Evolutionary conservation across 2,113 vertebrate genomes (phyloP), one percentile per base, ranked within the genome.

Genomic region (Varanus komodoensis): DNA sequence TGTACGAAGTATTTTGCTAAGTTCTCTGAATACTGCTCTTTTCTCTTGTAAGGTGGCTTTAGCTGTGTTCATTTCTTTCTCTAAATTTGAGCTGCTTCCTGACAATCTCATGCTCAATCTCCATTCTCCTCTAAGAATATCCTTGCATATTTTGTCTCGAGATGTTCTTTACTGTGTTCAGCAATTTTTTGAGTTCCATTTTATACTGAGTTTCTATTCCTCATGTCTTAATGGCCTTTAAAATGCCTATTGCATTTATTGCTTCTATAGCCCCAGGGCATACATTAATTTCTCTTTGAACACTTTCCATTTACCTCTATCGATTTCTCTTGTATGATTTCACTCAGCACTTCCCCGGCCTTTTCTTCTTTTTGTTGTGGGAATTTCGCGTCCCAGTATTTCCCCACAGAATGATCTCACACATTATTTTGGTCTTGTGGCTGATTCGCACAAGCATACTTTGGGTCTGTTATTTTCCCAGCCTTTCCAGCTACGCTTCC

Each of bases 231-330:
- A 92, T 84, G 67, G 90, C 34, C 80, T 81, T 75, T 79, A 32
- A 82, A 93, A 86, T 77, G 90, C 87, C 79, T 82, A 81, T 25
- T 9, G 82, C 86, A 81, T 61, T 89, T 92, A 84, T 91, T 88
- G 88, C 86, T 93, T 87, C 91, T 82, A 64, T 1, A 91, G 90
- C 94, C 95, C 93, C 93, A 17, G 0, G 94, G 92, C 89, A 84
- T 73, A 73, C 77, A 89, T 92, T 95, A 93, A 94, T 96, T 96
- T 93, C 87, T 95, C 89, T 91, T 68, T 48, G 90, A 96, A 95
- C 73, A 50, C 68, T 88, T 93, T 89, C 92, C 75, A 92, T 94
- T 92, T 96, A 95, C 94, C 91, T 87, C 89, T 94, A 91, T 95
- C 93, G 91, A 96, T 96, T 93, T 89, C 25, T 82, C 87, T 80